A percentile compares a stretch with the other conserved stretches of the same genome.
phyloP scores from a whole-genome alignment of 2,888 invertebrate genomes.

The Pandemis heparana region DNA sequence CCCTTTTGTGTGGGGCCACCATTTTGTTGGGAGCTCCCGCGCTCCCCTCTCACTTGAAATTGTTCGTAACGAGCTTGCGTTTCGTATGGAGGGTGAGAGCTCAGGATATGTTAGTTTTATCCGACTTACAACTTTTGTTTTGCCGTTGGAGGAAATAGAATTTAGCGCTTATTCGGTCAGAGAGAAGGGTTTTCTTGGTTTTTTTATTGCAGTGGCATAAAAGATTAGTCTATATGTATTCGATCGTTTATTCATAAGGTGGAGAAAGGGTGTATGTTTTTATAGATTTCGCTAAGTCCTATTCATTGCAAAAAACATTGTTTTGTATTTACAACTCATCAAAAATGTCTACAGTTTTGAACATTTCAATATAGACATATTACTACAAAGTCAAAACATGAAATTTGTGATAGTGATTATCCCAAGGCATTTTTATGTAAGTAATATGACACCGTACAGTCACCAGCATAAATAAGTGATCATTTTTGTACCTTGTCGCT shows the following conservation, averaged over 20 bases:
- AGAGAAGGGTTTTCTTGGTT: conserved; percentile 46
- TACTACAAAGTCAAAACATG: too few species aligned
- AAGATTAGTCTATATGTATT: conserved; percentile 49
- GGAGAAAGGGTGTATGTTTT: conserved; percentile 55
- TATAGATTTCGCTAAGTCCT: conserved; percentile 47
- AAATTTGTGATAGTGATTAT: too few species aligned
- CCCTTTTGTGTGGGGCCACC: conserved; percentile 69
- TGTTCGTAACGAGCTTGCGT: conserved; percentile 37
- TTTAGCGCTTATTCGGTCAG: conserved; percentile 42
- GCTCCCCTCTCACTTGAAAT: conserved; percentile 47
- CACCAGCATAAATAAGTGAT: too few species aligned
- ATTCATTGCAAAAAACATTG: conserved; percentile 38
- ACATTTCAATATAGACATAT: too few species aligned
- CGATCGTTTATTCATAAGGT: conserved; percentile 48
- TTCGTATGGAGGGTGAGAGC: conserved; percentile 43
- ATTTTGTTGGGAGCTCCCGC: conserved; percentile 57
- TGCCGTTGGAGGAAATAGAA: conserved; percentile 42
- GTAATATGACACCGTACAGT: too few species aligned
- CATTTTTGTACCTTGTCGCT: too few species aligned
- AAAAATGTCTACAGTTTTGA: too few species aligned
- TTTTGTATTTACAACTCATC: conserved; percentile 26
- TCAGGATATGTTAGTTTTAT: conserved; percentile 56
- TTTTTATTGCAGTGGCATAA: conserved; percentile 46
- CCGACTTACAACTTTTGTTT: conserved; percentile 60
- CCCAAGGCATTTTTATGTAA: too few species aligned